These are phyloP conservation scores for Nycticorax nycticorax DNA, from an alignment of 2,113 vertebrate genomes.

Conservation along the genomic window DNA sequence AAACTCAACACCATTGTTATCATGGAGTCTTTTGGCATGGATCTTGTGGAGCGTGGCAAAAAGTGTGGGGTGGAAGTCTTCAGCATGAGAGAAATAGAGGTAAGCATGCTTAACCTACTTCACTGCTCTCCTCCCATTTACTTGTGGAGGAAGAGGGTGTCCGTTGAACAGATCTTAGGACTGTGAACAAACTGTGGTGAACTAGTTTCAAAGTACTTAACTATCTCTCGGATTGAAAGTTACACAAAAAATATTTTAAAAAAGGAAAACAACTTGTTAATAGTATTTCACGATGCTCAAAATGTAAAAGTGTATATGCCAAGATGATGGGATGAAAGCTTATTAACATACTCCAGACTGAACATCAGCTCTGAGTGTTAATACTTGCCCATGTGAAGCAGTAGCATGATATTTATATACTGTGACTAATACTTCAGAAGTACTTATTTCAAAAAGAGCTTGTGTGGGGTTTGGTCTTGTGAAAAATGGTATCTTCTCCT, in stretches of 20 bases:
- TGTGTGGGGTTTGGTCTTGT: background rate
- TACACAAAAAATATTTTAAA: background rate
- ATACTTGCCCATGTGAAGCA: background rate
- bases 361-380: background rate
- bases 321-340: background rate
- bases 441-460: background rate
- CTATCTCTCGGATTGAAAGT: background rate
- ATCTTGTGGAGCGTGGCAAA: slow-evolving; percentile 79
- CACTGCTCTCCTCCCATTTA: background rate
- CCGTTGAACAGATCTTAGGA: background rate
- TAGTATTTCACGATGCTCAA: background rate
- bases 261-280: background rate
- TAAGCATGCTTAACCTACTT: slow-evolving; percentile 38
- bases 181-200: background rate
- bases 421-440: background rate
- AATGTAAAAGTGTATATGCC: background rate
- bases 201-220: background rate
- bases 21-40: slow-evolving; percentile 82
- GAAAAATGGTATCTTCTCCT: background rate
- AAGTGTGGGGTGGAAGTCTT: slow-evolving; percentile 83
- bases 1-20: slow-evolving; percentile 83
- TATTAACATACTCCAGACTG: background rate
- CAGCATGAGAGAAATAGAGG: slow-evolving; percentile 87
- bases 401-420: background rate
- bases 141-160: background rate